Percentiles rank a stretch among this genome's conserved stretches.
Conservation (phyloP, 2,113 vertebrate species). For the Delphinapterus leucas region DNA sequence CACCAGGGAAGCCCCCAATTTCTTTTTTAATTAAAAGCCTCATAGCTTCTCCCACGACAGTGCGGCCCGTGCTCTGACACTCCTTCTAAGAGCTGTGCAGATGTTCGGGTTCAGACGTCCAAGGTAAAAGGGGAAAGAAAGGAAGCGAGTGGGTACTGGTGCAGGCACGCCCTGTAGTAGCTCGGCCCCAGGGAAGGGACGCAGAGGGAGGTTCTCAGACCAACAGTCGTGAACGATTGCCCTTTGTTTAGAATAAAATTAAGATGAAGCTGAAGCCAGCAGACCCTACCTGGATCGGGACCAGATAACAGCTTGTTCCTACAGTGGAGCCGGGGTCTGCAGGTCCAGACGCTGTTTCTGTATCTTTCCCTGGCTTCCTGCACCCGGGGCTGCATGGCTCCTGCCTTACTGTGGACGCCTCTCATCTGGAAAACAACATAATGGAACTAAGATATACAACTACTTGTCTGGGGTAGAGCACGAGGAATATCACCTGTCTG, state of each 20-base stretch:
- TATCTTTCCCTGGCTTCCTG: not conserved
- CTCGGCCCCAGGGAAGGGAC: not conserved
- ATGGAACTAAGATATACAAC: too few species aligned
- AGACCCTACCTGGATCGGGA: too few species aligned
- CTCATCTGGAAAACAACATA: not conserved
- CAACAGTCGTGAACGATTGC: too few species aligned
- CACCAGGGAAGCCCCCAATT: not conserved
- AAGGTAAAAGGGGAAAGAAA: not conserved
- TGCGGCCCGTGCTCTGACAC: not conserved
- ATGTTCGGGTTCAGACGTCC: not conserved
- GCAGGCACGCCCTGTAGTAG: not conserved
- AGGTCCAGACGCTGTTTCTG: accelerated
- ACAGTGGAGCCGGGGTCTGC: not conserved
- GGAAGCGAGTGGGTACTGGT: not conserved
- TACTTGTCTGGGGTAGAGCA: not conserved
- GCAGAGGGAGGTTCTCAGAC: not conserved
- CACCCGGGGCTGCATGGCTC: accelerated
- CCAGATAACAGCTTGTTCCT: not conserved
- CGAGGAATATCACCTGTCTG: not conserved
- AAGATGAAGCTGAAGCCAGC: not conserved
- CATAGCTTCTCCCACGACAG: not conserved
- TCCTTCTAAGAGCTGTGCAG: not conserved
- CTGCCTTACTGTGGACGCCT: not conserved
- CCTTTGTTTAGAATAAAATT: not conserved
- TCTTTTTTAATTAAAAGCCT: not conserved